Percentiles rank a stretch among this genome's conserved stretches.
Evolutionary conservation across 2,113 vertebrate species (phyloP).

Genomic region (Cygnus buccinator): DNA sequence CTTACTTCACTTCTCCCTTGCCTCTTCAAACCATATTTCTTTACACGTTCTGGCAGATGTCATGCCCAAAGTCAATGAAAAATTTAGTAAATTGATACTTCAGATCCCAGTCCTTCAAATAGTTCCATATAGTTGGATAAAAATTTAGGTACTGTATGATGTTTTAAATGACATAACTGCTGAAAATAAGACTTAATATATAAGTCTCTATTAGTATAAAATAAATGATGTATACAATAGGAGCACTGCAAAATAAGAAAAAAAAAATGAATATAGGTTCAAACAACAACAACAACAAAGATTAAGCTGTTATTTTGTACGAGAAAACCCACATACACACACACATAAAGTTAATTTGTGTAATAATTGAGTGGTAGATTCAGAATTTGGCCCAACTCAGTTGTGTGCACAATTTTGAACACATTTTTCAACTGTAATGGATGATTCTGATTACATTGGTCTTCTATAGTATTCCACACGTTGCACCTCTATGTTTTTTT

Average conservation of each 20-base stretch:
- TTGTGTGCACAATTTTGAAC: not conserved
- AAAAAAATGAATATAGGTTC: accelerated
- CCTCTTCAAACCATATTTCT: not conserved
- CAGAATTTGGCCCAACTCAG: not conserved
- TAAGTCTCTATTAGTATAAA: not conserved
- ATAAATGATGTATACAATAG: not conserved
- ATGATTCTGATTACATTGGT: not conserved
- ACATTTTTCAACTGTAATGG: not conserved
- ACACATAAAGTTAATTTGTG: not conserved
- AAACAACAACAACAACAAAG: not conserved
- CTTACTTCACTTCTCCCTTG: not conserved
- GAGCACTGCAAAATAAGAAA: not conserved
- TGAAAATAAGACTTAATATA: not conserved
- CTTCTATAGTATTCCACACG: not conserved
- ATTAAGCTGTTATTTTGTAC: not conserved
- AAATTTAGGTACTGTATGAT: not conserved
- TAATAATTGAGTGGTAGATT: not conserved
- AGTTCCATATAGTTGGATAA: not conserved
- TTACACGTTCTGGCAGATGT: not conserved
- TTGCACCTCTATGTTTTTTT: accelerated
- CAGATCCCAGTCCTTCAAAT: not conserved
- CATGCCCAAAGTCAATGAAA: not conserved
- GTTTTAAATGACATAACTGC: not conserved
- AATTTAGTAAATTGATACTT: not conserved
- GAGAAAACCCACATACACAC: not conserved